Evolutionary conservation across 2,797 vertebrate genomes (phyloP), one percentile per base, ranked within the genome.

Genomic region (Picus viridis): DNA sequence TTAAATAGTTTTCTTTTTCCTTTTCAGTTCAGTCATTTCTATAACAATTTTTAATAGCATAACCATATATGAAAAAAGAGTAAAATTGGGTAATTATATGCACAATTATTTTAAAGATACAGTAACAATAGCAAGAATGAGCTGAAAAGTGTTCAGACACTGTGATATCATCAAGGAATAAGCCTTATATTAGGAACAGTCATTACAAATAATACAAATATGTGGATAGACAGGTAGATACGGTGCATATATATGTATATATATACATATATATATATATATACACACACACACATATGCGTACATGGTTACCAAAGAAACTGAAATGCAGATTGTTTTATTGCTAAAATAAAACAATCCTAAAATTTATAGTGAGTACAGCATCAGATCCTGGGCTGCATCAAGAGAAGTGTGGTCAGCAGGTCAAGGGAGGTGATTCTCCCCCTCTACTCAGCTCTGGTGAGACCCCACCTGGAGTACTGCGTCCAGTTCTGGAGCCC

Each of bases 1-100:
- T 96, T 95, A 92, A 89, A 95, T 93, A 89, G 30, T 43, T 86
- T 77, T 89, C 51, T 95, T 41, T 93, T 91, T 90, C 78, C 73
- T 90, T 93, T 94, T 92, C 74, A 53, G 57, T 78, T 92, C 57
- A 91, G n/a, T 16, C 24, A 47, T 56, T 93, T 94, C 86, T 64
- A 88, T 49, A 85, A 43, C 58, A 72, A 93, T 93, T 96, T 95
- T 71, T 88, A 95, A 88, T 72, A 83, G 23, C 41, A 85, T 83
- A 87, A 82, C 64, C 58, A 76, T 57, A 19, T 41, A 63, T 20
- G 3, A 85, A 92, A 83, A 87, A 73, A 73, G 70, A 72, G 26
- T n/a, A 75, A 94, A 94, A 95, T 32, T 54, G 34, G n/a, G 62
- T 91, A 94, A 94, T 96, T 95, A 91, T 91, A 64, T 32, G 65